phyloP scores from a whole-genome alignment of 2,113 vertebrate genomes.

The Donacobius atricapilla region DNA sequence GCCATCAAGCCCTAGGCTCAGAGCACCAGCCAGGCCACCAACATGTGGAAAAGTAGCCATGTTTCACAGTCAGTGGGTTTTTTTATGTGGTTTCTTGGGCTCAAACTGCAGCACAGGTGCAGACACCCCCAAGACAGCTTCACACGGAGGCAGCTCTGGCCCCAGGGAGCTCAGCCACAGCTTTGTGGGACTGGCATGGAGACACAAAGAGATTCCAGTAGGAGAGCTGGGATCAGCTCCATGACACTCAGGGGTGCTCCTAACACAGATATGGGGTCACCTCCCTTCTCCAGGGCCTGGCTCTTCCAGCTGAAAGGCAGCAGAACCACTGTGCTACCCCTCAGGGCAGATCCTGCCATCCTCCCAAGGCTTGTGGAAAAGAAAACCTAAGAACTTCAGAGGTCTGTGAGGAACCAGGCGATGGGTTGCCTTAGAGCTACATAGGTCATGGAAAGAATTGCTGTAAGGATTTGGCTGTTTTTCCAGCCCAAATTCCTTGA shows the following conservation, averaged over 20 bases:
- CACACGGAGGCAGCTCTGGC: not conserved
- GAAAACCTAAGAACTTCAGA: not conserved
- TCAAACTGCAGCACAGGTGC: not conserved
- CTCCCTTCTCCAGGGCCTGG: not conserved
- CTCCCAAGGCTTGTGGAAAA: not conserved
- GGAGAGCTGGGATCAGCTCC: not conserved
- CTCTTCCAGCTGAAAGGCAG: not conserved
- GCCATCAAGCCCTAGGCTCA: not conserved
- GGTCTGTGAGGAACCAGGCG: not conserved
- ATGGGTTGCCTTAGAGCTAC: not conserved
- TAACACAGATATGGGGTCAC: not conserved
- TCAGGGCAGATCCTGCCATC: not conserved
- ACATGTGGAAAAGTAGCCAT: rapidly evolving
- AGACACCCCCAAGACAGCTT: not conserved
- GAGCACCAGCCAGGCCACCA: not conserved
- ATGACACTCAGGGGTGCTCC: not conserved
- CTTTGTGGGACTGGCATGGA: not conserved
- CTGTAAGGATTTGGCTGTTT: not conserved
- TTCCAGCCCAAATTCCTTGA: not conserved
- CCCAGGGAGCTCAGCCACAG: not conserved
- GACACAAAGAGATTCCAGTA: not conserved
- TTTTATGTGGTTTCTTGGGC: not conserved
- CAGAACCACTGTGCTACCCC: not conserved
- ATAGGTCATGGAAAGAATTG: not conserved
- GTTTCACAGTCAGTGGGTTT: not conserved